Base-by-base conservation (phyloP, 2,888 invertebrate species). In the Heteropelma amictum region DNA sequence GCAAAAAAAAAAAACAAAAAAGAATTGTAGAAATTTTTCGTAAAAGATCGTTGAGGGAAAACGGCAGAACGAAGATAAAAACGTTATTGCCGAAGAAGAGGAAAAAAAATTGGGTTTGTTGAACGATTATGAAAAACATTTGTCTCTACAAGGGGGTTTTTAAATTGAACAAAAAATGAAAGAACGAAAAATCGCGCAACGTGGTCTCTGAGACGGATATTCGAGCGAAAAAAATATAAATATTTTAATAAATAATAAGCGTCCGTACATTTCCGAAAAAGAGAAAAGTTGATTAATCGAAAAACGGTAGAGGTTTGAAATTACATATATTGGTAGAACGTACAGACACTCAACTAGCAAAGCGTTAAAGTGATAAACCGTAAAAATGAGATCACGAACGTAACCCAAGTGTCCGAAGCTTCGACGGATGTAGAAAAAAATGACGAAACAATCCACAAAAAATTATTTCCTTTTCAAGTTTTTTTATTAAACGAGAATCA, bases 301-400 rank as follows among this genome's bases (percentile, higher is more conserved):
- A 35, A n/a, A 60, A 12, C 10, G 42, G 33, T 38, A 17, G 28
- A 49, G 56, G 33, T 51, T 68, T 56, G 54, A 68, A 77, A 72
- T 63, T 72, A 77, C 72, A 76, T 71, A n/a, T n/a, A 78, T 76
- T 76, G 53, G 72, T 70, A 79, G 65, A 72, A 77, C 78, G 80
- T 70, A 79, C 78, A 82, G 81, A 82, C 82, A 87, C 87, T 87
- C 86, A 84, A 87, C 76, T 84, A 88, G 84, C 87, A 87, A 88
- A 88, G 88, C 88, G 84, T 85, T 83, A 81, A 88, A 87, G 88
- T 88, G 87, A 88, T 88, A 88, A 87, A 85, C 84, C 84, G 83
- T 88, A 87, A 88, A n/a, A n/a, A 81, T 76, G 82, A 81, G 83
- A 84, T 85, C 80, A 79, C 80, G 76, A 79, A 80, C 77, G 82